Evolutionary conservation across 2,888 invertebrate genomes (phyloP), one percentile per base, ranked within the genome.

Genomic region (Microctonus brassicae): DNA sequence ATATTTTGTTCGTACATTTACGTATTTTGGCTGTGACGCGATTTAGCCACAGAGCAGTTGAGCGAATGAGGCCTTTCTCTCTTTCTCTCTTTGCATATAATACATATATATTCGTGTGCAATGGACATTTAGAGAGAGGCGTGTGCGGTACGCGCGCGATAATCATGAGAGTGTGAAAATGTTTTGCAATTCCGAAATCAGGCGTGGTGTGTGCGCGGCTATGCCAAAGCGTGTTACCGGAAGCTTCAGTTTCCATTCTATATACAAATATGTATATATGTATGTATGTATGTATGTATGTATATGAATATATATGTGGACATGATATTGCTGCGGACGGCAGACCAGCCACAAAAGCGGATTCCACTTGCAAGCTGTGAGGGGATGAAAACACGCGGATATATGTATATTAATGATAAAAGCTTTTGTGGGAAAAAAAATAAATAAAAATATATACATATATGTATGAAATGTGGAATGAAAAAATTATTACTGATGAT

Each of bases 101-200:
- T 29, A 29, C 29, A 10, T 52, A 26, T 42, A 47, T 60, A 17
- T 57, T 36, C 26, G 10, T 63, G 42, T 69, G 64, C 29, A 66
- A 33, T 63, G 36, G 68, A 62, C 69, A 77, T 36, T 74, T 69
- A 74, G 67, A 70, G 75, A 69, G 58, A 72, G 74, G 73, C 72
- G 72, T 64, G 62, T 72, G 70, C 72, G 71, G 60, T 65, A 57
- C 71, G 75, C 72, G 74, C 70, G 75, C 61, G 70, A 75, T 76
- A n/a, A n/a, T 77, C 84, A 85, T 80, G 79, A 82, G 83, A 86
- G 86, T 84, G 86, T 86, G 84, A 86, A 86, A 86, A 86, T 86
- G 86, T 86, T 86, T 86, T 83, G 85, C 84, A 84, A 85, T 86
- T 82, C 81, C 81, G 82, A 84, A 86, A 86, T 83, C 82, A 80